Conservation (phyloP, 2,888 invertebrate species). For the Brachypterus glaber region DNA sequence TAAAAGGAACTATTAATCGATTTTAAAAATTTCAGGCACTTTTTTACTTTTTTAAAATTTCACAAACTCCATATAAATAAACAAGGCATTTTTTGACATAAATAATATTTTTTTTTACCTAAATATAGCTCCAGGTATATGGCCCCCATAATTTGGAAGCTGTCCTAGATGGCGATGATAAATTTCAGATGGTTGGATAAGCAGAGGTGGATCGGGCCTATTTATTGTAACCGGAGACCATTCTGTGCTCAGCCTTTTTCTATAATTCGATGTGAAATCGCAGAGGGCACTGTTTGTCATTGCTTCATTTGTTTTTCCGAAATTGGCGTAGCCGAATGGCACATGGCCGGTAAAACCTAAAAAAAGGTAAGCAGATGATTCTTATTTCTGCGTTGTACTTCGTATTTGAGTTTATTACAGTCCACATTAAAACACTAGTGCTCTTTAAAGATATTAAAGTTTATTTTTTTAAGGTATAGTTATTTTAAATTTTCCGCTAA, state of each 20-base stretch:
- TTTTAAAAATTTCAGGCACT: too few relatives aligned
- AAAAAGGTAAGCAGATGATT: conserved; percentile 12
- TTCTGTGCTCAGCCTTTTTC: conserved; percentile 59
- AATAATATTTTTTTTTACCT: too few relatives aligned
- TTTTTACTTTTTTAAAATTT: too few relatives aligned
- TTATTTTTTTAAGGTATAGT: background rate
- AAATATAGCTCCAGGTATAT: conserved; percentile 64
- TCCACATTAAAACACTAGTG: too few relatives aligned
- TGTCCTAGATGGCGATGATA: conserved; percentile 67
- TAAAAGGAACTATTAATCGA: too few relatives aligned
- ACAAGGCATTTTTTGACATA: conserved; percentile 2
- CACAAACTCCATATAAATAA: background rate
- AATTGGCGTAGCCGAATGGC: conserved; percentile 55
- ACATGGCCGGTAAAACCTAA: conserved; percentile 58
- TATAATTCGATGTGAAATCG: conserved; percentile 67
- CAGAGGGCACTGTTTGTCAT: conserved; percentile 62
- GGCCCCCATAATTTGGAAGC: conserved; percentile 68
- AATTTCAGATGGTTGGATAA: conserved; percentile 50
- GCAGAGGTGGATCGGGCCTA: conserved; percentile 43
- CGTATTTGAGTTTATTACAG: conserved; percentile 7
- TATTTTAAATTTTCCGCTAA: too few relatives aligned
- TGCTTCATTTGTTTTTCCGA: conserved; percentile 54
- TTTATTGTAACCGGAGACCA: conserved; percentile 62
- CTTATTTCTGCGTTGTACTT: conserved; percentile 1
- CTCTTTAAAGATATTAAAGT: too few relatives aligned